A percentile compares a stretch with the other conserved stretches of the same genome.
Conservation (phyloP, 2,797 vertebrate genomes). For the Thripadectes ignobilis region DNA sequence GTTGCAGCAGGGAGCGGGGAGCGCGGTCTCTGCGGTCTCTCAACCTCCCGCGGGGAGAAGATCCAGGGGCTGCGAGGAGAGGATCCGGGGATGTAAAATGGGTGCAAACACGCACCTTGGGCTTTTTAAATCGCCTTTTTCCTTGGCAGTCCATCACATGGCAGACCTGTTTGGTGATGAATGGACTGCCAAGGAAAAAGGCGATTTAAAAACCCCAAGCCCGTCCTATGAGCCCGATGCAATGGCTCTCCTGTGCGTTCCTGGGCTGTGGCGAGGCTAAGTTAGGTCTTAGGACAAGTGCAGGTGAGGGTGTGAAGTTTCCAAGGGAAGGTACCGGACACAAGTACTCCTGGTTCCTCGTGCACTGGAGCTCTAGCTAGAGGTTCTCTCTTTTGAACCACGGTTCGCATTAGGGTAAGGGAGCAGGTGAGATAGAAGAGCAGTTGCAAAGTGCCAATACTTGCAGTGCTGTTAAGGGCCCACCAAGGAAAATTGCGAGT, state of each 20-base stretch:
- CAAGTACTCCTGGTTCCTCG: background rate
- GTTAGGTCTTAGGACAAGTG: background rate
- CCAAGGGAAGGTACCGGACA: background rate
- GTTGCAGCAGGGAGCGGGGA: rapidly evolving
- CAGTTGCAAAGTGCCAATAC: background rate
- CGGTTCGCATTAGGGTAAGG: background rate
- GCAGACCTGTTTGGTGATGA: too few species aligned
- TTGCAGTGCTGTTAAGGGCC: background rate
- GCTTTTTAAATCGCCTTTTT: background rate
- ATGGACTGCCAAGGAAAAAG: background rate
- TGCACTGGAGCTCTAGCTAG: background rate
- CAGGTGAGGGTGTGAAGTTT: background rate
- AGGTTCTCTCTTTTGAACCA: too few species aligned
- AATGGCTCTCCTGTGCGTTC: too few species aligned
- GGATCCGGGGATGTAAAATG: background rate
- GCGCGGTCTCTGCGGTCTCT: rapidly evolving
- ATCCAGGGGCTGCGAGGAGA: background rate
- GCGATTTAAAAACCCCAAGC: background rate
- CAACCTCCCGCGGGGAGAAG: rapidly evolving
- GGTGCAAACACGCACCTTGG: rapidly evolving
- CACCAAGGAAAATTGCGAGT: background rate
- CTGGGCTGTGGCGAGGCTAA: background rate
- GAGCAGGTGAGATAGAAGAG: background rate
- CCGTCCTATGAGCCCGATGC: background rate
- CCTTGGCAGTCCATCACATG: too few species aligned